Evolutionary conservation across 2,113 vertebrate species (phyloP).

Genomic region (Gavialis gangeticus): DNA sequence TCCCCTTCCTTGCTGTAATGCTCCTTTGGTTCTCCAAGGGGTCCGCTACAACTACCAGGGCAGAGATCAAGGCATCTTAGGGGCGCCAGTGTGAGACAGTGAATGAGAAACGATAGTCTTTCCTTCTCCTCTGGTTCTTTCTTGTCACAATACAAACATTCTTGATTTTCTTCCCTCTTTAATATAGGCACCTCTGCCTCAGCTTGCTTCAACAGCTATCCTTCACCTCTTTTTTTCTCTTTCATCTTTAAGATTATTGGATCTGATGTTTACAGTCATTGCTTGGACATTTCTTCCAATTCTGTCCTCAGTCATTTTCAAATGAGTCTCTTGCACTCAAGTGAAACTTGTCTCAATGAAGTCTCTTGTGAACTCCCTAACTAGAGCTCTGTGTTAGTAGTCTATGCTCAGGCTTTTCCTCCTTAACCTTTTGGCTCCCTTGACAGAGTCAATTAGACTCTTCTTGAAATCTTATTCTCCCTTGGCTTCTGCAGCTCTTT

Average conservation of each 20-base stretch:
- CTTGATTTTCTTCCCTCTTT: neutral
- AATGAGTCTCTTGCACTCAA: neutral
- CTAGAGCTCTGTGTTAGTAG: neutral
- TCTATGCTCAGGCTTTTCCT: neutral
- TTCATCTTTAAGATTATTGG: no score
- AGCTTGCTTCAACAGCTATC: neutral
- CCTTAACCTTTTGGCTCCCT: neutral
- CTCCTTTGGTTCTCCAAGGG: no score
- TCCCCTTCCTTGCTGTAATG: no score
- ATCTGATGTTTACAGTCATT: neutral
- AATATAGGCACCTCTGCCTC: neutral
- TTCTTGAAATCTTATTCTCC: neutral
- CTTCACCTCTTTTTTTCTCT: neutral
- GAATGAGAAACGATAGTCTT: neutral
- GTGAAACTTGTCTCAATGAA: neutral
- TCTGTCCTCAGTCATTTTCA: neutral
- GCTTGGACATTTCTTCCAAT: neutral
- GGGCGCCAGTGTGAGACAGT: no score
- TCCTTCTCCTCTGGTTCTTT: rapidly evolving
- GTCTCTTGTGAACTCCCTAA: neutral
- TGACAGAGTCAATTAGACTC: rapidly evolving
- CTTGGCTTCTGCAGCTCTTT: rapidly evolving
- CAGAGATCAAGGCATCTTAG: no score
- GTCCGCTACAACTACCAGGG: no score
- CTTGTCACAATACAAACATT: neutral